Evolutionary conservation across 2,797 vertebrate species (phyloP).

Genomic region (Leucoraja ocellata): DNA sequence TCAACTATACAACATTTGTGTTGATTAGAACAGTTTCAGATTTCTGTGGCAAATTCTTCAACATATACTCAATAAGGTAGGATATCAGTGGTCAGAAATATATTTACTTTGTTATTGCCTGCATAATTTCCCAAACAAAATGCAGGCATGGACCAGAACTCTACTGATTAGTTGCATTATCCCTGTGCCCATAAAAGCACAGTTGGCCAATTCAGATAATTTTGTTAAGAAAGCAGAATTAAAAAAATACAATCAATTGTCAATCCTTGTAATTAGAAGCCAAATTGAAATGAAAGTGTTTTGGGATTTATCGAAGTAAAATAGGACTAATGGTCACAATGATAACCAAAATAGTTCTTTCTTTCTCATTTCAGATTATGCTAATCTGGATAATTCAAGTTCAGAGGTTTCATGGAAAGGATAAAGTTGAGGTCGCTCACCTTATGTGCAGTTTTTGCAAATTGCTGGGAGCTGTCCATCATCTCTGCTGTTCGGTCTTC

Average conservation of each 20-base stretch:
- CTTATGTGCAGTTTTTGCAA: conserved; percentile 96
- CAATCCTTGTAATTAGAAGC: neutral
- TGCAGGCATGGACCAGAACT: neutral
- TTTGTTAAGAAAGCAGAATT: neutral
- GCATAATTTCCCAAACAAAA: neutral
- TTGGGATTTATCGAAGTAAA: neutral
- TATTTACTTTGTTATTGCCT: neutral
- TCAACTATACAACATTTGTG: neutral
- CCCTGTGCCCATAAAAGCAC: too few relatives aligned
- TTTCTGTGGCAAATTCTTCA: neutral
- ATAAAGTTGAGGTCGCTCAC: conserved; percentile 54
- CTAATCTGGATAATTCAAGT: neutral
- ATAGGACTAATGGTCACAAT: neutral
- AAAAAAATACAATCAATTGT: neutral
- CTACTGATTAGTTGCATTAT: neutral
- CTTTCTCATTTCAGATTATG: neutral
- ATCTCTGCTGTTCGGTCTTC: conserved; percentile 91
- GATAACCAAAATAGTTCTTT: neutral
- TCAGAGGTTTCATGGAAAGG: neutral
- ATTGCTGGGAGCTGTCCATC: conserved; percentile 98
- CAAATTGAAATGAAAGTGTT: neutral
- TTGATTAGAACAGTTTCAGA: too few relatives aligned
- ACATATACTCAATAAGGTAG: neutral
- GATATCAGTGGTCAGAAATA: neutral
- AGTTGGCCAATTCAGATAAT: neutral